These are phyloP conservation scores for Rhagologus leucostigma DNA, from an alignment of 2,113 vertebrate species.

Conservation along the genomic window DNA sequence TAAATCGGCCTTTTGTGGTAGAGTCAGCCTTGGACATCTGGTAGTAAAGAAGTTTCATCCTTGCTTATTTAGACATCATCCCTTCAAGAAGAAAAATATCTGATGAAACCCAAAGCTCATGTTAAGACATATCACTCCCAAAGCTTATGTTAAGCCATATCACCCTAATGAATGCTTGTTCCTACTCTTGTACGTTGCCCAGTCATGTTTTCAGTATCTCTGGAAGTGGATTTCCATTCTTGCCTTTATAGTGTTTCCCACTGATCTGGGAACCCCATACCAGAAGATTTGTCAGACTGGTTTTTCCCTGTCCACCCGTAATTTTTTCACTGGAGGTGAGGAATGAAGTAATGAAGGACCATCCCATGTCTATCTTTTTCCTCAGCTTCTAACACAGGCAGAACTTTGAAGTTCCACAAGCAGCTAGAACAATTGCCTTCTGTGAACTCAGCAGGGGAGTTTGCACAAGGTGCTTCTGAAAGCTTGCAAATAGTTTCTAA, in stretches of 20 bases:
- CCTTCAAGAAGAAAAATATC: neutral
- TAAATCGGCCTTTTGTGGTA: neutral
- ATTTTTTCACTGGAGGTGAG: neutral
- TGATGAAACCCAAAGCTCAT: constrained; percentile 12
- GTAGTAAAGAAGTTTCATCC: neutral
- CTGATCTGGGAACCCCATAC: neutral
- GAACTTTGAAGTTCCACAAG: neutral
- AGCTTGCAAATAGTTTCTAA: neutral
- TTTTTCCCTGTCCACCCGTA: neutral
- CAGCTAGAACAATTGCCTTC: neutral
- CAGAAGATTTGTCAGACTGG: neutral
- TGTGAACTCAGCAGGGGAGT: neutral
- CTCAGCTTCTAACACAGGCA: neutral
- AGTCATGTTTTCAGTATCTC: neutral
- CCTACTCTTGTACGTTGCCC: neutral
- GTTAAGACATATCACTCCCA: neutral
- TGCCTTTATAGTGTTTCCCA: neutral
- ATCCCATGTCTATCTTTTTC: neutral
- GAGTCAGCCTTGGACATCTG: neutral
- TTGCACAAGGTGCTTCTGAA: neutral
- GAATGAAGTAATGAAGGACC: neutral
- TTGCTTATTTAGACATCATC: neutral
- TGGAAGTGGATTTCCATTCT: neutral
- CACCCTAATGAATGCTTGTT: neutral
- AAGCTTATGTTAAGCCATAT: neutral